These are phyloP conservation scores for Balanococcus diminutus DNA, from an alignment of 2,888 invertebrate genomes.

Conservation along the genomic window DNA sequence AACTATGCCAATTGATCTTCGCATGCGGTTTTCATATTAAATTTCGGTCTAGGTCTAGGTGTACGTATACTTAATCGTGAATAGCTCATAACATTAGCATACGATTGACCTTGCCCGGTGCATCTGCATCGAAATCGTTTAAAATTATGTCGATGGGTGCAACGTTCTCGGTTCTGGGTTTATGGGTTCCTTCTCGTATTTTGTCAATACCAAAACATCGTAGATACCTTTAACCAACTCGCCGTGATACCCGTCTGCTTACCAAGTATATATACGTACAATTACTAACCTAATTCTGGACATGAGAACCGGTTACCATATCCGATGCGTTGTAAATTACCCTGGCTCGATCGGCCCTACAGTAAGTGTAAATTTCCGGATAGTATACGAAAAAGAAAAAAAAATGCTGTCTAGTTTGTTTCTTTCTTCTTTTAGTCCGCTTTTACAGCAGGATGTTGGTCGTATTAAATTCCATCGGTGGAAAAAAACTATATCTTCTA, in stretches of 20 bases:
- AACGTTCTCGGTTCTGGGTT: neutral
- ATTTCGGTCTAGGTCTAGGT: too few species aligned
- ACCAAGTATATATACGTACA: neutral
- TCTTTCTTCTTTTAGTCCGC: neutral
- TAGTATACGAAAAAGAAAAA: too few species aligned
- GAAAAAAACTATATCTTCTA: neutral
- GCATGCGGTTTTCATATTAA: too few species aligned
- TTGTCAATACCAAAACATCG: neutral
- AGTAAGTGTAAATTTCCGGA: neutral
- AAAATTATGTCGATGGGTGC: neutral
- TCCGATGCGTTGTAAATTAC: constrained; percentile 8
- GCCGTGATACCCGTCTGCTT: neutral
- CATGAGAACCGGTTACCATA: neutral
- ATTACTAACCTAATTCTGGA: neutral
- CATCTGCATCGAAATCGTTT: neutral
- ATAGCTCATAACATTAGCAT: neutral
- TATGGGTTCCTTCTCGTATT: neutral
- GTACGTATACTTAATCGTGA: neutral
- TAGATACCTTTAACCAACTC: neutral
- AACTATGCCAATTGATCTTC: too few species aligned
- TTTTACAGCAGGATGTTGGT: neutral
- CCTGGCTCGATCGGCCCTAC: neutral
- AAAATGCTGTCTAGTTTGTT: neutral
- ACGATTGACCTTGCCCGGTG: constrained; percentile 7
- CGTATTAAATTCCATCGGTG: neutral